These are phyloP conservation scores for Sclerurus mexicanus DNA, from an alignment of 2,113 vertebrate genomes.

Conservation along the genomic window DNA sequence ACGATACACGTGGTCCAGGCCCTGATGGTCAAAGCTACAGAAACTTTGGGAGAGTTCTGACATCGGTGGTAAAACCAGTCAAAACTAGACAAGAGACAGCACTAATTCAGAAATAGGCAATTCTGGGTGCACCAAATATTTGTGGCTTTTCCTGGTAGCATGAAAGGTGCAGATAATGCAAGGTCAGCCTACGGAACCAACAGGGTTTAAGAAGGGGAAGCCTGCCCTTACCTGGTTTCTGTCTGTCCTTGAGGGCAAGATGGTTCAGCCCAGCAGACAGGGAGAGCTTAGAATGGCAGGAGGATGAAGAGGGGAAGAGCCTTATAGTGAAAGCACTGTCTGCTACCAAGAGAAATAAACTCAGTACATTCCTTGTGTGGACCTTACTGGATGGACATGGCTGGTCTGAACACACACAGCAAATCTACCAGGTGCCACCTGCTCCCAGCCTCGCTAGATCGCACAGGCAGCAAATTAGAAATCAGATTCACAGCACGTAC, in stretches of 20 bases:
- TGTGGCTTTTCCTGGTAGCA: background rate
- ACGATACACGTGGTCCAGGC: background rate
- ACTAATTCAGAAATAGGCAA: background rate
- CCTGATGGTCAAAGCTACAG: background rate
- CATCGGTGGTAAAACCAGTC: background rate
- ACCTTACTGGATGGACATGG: background rate
- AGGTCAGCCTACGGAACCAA: background rate
- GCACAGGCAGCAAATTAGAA: conserved; percentile 12
- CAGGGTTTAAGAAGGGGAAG: background rate
- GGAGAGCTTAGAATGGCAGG: background rate
- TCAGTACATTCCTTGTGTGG: background rate
- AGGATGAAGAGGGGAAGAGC: background rate
- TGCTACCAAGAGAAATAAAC: background rate
- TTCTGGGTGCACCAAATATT: background rate
- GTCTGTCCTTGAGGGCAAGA: background rate
- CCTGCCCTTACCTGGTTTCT: background rate
- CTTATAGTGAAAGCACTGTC: background rate
- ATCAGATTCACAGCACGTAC: background rate
- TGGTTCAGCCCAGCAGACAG: background rate
- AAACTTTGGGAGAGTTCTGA: background rate
- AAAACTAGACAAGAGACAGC: background rate
- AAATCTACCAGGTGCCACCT: conserved; percentile 14
- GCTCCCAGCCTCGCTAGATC: background rate
- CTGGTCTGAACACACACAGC: background rate
- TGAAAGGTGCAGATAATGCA: background rate